A percentile compares a stretch with the other conserved stretches of the same genome.
These are phyloP conservation scores for Peromyscus maniculatus DNA, from an alignment of 2,113 vertebrate species.

Conservation along the genomic window DNA sequence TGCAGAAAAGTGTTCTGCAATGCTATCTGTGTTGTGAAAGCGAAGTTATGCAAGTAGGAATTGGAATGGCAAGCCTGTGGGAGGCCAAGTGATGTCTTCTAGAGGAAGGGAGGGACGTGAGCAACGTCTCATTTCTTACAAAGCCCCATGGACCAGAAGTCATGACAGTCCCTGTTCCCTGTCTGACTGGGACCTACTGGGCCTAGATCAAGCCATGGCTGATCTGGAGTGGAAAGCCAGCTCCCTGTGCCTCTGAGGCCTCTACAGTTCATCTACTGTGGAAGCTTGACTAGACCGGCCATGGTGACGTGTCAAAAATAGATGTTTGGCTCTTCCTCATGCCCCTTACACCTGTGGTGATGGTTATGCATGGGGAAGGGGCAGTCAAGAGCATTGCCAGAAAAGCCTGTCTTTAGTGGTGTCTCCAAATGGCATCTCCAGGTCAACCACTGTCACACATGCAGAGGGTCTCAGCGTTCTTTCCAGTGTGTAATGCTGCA, in stretches of 20 bases:
- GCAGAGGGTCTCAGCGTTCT: neutral
- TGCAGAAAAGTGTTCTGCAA: neutral
- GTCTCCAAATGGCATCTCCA: neutral
- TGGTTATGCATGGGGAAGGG: neutral
- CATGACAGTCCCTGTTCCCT: neutral
- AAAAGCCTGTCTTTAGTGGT: neutral
- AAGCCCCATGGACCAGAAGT: neutral
- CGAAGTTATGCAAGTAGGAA: neutral
- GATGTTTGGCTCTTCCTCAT: fast-evolving
- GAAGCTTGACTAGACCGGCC: neutral
- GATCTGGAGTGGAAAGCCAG: neutral
- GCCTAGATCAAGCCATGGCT: neutral
- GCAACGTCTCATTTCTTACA: neutral
- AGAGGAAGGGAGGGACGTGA: too few relatives aligned
- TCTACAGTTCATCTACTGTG: neutral
- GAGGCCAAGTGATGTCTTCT: neutral
- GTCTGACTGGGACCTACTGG: neutral
- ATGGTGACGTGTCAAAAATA: neutral
- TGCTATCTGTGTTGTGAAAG: neutral
- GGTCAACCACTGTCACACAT: fast-evolving
- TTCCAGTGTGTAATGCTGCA: fast-evolving
- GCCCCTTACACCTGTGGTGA: neutral
- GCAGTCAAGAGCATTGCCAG: fast-evolving
- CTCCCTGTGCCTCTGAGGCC: neutral
- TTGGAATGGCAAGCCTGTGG: fast-evolving